Conservation (phyloP, 2,888 invertebrate genomes). For the Drosophila diplacantha region DNA sequence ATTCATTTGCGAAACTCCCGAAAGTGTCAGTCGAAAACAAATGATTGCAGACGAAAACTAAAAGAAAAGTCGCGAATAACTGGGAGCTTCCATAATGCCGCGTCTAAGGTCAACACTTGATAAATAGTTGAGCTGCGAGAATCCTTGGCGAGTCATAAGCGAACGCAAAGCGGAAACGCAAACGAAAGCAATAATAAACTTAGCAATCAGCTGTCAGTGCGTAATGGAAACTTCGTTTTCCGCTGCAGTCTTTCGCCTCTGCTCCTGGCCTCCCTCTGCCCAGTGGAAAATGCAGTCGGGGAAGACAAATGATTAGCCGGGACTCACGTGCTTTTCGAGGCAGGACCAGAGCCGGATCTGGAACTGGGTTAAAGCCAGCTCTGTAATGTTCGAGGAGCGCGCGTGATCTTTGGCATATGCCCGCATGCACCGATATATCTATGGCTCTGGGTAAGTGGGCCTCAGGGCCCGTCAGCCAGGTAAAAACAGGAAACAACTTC, state of each 20-base stretch:
- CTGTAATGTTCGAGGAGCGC: constrained; percentile 40
- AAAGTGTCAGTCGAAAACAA: constrained; percentile 48
- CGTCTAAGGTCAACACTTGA: constrained; percentile 48
- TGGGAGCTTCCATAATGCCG: constrained; percentile 29
- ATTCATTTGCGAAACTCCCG: constrained; percentile 17
- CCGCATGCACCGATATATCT: constrained; percentile 22
- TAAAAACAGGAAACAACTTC: constrained; percentile 55
- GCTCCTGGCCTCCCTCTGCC: constrained; percentile 28
- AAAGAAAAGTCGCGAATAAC: constrained; percentile 4
- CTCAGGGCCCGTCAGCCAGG: constrained; percentile 52
- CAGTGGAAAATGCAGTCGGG: constrained; percentile 53
- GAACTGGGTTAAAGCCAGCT: constrained; percentile 63
- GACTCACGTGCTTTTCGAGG: constrained; percentile 52
- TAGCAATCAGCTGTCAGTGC: constrained; percentile 70
- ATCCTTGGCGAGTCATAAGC: constrained; percentile 63
- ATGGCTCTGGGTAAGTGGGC: constrained; percentile 31
- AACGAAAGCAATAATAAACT: constrained; percentile 67
- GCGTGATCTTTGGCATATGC: constrained; percentile 61
- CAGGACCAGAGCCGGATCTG: constrained; percentile 22
- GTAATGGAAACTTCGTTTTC: constrained; percentile 63
- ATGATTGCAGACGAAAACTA: constrained; percentile 40
- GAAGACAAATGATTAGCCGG: constrained; percentile 69
- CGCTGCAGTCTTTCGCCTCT: constrained; percentile 19
- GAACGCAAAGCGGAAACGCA: constrained; percentile 43
- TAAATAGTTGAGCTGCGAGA: constrained; percentile 51